phyloP scores from a whole-genome alignment of 1,140 invertebrate genomes.

The Hestina assimilis region DNA sequence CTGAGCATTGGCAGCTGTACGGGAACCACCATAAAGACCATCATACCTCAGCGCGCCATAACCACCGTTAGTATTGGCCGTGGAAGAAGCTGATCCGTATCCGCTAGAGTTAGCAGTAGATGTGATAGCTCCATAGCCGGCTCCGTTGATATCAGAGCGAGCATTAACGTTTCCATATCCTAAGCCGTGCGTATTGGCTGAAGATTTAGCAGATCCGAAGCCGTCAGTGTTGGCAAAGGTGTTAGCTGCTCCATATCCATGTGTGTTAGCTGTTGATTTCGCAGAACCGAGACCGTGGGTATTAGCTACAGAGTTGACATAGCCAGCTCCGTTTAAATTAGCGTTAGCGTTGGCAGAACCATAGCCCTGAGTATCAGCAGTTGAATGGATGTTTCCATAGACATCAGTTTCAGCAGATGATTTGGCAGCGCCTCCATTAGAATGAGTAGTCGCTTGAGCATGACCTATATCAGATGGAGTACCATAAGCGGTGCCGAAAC shows the following conservation, averaged over 20 bases:
- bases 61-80: constrained; percentile 29
- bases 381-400: constrained; percentile 37
- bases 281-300: constrained; percentile 38
- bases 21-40: constrained; percentile 34
- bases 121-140: neutral
- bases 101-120: constrained; percentile 22
- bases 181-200: constrained; percentile 24
- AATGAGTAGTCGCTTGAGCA: constrained; percentile 34
- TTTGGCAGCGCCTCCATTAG: constrained; percentile 30
- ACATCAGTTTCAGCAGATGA: constrained; percentile 27
- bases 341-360: constrained; percentile 45
- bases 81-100: constrained; percentile 33
- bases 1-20: constrained; percentile 45
- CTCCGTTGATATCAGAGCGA: constrained; percentile 13
- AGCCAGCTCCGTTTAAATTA: constrained; percentile 35
- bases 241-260: constrained; percentile 38
- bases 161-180: constrained; percentile 35
- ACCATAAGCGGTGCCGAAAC: constrained; percentile 51
- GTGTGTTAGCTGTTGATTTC: constrained; percentile 41
- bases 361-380: constrained; percentile 44
- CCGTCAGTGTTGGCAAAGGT: constrained; percentile 32
- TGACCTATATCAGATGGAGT: constrained; percentile 20
- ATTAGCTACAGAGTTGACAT: constrained; percentile 41
- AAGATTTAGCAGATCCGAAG: constrained; percentile 20
- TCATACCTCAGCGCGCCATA: constrained; percentile 17